A percentile compares a stretch with the other conserved stretches of the same genome.
Conservation (phyloP, 2,113 vertebrate genomes). For the Myotis yumanensis region DNA sequence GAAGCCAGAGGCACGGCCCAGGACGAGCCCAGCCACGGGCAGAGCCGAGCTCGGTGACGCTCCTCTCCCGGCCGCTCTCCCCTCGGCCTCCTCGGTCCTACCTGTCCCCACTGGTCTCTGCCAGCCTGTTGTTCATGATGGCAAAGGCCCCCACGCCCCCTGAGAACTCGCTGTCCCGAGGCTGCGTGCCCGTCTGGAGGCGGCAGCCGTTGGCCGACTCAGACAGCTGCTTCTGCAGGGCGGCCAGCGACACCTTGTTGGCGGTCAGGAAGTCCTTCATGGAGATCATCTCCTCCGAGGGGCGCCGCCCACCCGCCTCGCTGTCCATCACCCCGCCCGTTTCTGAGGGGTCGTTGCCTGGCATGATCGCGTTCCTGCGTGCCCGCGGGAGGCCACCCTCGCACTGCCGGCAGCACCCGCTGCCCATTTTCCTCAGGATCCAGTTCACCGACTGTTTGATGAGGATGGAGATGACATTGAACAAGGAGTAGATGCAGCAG, state of each 20-base stretch:
- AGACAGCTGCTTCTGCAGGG: slow-evolving; percentile 96
- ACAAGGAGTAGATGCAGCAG: slow-evolving; percentile 98
- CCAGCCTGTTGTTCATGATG: slow-evolving; percentile 97
- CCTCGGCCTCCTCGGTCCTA: slow-evolving; percentile 72
- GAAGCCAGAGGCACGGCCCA: too few species aligned
- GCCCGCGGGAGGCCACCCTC: slow-evolving; percentile 84
- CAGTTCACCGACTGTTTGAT: slow-evolving; percentile 98
- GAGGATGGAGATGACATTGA: slow-evolving; percentile 97
- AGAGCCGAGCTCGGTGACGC: not conserved
- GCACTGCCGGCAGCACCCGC: slow-evolving; percentile 86
- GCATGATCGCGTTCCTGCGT: slow-evolving; percentile 91
- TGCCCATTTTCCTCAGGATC: slow-evolving; percentile 90
- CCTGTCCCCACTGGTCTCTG: slow-evolving; percentile 95
- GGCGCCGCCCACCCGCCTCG: slow-evolving; percentile 90
- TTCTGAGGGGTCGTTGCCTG: slow-evolving; percentile 91
- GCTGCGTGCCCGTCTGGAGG: slow-evolving; percentile 82
- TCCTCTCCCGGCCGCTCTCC: not conserved
- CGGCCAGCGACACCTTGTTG: slow-evolving; percentile 94
- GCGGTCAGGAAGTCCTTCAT: slow-evolving; percentile 95
- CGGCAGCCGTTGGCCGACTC: slow-evolving; percentile 92
- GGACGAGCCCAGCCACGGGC: not conserved
- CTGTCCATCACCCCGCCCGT: slow-evolving; percentile 91
- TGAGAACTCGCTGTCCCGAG: slow-evolving; percentile 92
- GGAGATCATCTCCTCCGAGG: slow-evolving; percentile 97
- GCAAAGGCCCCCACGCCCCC: slow-evolving; percentile 95